A percentile compares a stretch with the other conserved stretches of the same genome.
phyloP scores from a whole-genome alignment of 2,888 invertebrate species.

The Panzeria rudis region DNA sequence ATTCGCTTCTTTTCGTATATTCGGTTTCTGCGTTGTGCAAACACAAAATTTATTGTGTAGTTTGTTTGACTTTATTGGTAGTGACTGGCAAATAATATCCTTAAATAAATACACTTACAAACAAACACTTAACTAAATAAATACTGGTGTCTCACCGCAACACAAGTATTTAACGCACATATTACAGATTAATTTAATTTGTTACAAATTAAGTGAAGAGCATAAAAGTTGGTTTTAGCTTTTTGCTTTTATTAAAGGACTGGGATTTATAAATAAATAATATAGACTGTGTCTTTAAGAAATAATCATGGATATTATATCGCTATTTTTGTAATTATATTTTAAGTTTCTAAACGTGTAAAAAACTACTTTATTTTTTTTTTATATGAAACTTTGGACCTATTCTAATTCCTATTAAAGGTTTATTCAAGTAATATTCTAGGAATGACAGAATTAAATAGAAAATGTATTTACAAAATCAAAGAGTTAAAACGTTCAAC shows the following conservation, averaged over 20 bases:
- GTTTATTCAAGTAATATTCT: too few relatives aligned
- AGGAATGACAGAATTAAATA: too few relatives aligned
- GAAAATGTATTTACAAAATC: too few relatives aligned
- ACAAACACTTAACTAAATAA: constrained; percentile 8
- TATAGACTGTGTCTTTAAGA: background rate
- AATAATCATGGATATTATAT: background rate
- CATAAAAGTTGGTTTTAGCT: background rate
- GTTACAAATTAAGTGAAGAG: background rate
- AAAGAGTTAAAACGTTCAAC: too few relatives aligned
- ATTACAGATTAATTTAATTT: constrained; percentile 6
- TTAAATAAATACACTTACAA: constrained; percentile 1
- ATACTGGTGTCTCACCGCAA: background rate
- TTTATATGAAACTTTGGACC: too few relatives aligned
- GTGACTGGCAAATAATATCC: constrained; percentile 20
- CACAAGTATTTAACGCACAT: constrained; percentile 12
- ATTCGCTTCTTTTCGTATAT: background rate
- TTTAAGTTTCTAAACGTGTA: too few relatives aligned
- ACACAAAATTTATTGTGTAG: constrained; percentile 5
- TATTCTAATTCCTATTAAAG: too few relatives aligned
- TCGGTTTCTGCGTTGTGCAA: background rate
- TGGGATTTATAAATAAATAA: background rate
- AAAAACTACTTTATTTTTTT: too few relatives aligned
- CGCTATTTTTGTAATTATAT: too few relatives aligned
- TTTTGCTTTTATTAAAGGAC: background rate
- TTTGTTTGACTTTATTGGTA: background rate